Conservation (phyloP, 2,888 invertebrate genomes). For the Pedicia rivosa region DNA sequence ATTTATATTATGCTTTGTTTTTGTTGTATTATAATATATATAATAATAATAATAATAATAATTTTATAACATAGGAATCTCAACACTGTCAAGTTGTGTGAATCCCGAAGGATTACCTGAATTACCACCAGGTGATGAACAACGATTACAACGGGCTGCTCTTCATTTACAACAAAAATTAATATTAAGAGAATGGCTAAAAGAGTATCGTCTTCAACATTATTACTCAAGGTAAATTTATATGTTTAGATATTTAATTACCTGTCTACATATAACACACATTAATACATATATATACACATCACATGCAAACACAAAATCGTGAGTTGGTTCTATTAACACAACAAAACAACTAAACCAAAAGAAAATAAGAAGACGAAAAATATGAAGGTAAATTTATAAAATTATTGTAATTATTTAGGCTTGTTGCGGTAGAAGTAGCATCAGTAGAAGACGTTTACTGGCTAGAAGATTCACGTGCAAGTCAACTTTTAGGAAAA, state of each 20-base stretch:
- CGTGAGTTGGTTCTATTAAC: not conserved
- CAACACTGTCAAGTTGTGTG: constrained; percentile 66
- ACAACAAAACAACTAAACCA: not conserved
- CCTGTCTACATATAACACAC: too few relatives aligned
- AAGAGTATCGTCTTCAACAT: constrained; percentile 53
- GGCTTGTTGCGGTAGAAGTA: constrained; percentile 63
- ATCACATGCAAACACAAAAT: too few relatives aligned
- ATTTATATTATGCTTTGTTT: too few relatives aligned
- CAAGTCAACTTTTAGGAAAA: constrained; percentile 59
- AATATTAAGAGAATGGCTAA: constrained; percentile 72
- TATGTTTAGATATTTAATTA: not conserved
- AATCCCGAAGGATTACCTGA: constrained; percentile 60
- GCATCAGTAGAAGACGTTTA: constrained; percentile 79
- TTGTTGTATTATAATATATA: too few relatives aligned
- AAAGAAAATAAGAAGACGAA: too few relatives aligned
- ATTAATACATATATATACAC: too few relatives aligned
- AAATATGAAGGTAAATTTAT: not conserved
- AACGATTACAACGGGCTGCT: constrained; percentile 66
- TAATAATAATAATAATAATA: too few relatives aligned
- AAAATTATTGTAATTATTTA: constrained; percentile 17
- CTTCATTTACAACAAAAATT: constrained; percentile 66
- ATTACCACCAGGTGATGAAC: constrained; percentile 69
- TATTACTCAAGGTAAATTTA: constrained; percentile 46
- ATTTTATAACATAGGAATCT: constrained; percentile 70
- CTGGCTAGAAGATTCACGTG: constrained; percentile 72